Evolutionary conservation across 2,888 invertebrate genomes (phyloP).

Genomic region (Tipula vernalis): DNA sequence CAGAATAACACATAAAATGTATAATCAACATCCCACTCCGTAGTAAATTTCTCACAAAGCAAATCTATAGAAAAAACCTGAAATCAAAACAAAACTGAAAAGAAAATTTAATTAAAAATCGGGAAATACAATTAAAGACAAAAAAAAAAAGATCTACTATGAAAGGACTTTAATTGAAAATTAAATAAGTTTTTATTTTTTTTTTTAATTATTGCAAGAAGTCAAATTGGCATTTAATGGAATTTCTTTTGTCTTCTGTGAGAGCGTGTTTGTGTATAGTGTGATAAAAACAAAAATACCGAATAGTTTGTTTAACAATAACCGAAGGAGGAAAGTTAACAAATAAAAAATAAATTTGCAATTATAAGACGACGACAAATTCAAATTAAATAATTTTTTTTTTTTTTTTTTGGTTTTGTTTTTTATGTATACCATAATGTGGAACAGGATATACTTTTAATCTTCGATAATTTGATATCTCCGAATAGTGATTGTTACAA

Average conservation of each 20-base stretch:
- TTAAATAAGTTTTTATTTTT: neutral
- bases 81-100: neutral
- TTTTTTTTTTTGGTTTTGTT: neutral
- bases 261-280: neutral
- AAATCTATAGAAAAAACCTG: neutral
- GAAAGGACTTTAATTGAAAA: neutral
- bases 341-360: neutral
- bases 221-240: neutral
- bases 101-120: neutral
- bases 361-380: neutral
- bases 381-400: neutral
- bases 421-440: neutral
- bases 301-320: neutral
- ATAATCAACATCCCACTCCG: neutral
- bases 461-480: neutral
- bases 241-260: neutral
- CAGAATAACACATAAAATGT: neutral
- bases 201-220: neutral
- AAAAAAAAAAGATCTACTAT: neutral
- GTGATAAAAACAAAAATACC: neutral
- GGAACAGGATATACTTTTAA: neutral
- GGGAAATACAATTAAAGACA: neutral
- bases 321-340: neutral
- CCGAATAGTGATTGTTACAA: neutral
- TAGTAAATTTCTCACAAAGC: neutral